Percentiles rank a stretch among this genome's conserved stretches.
phyloP scores from a whole-genome alignment of 2,888 invertebrate species.

The Troides helena region DNA sequence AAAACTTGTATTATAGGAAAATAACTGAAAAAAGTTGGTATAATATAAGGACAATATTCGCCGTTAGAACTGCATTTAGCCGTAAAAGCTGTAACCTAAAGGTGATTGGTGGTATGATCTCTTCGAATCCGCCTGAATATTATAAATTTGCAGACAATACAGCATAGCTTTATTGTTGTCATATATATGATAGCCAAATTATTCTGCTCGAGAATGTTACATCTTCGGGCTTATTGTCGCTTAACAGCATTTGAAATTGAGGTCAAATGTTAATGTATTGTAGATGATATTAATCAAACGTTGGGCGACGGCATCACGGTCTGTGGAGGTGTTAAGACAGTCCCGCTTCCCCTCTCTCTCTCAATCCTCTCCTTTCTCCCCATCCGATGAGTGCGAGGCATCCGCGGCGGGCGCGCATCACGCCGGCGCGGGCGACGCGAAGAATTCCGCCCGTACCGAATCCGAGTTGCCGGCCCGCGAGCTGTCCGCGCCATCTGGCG shows the following conservation, averaged over 20 bases:
- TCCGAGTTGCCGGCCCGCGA: constrained; percentile 63
- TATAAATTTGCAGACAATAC: too few relatives aligned
- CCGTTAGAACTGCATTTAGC: too few relatives aligned
- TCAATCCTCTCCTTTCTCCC: neutral
- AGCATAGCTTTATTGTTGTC: too few relatives aligned
- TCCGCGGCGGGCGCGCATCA: constrained; percentile 53
- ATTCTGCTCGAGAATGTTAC: neutral
- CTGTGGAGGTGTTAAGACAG: constrained; percentile 12
- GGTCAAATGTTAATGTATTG: neutral
- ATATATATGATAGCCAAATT: neutral
- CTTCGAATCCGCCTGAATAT: too few relatives aligned
- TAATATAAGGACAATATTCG: too few relatives aligned
- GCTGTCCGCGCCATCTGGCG: constrained; percentile 75
- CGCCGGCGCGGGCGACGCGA: constrained; percentile 65
- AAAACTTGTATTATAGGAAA: too few relatives aligned
- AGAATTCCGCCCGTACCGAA: constrained; percentile 69
- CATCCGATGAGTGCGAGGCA: constrained; percentile 25
- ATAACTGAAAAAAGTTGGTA: too few relatives aligned
- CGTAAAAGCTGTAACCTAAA: too few relatives aligned
- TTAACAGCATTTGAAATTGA: neutral
- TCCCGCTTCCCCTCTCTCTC: neutral
- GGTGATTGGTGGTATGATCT: too few relatives aligned
- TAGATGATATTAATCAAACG: neutral
- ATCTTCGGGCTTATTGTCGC: neutral
- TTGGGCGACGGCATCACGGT: constrained; percentile 3